Base-by-base conservation (phyloP, 1,140 invertebrate species). In the Acyrthosiphon pisum region DNA sequence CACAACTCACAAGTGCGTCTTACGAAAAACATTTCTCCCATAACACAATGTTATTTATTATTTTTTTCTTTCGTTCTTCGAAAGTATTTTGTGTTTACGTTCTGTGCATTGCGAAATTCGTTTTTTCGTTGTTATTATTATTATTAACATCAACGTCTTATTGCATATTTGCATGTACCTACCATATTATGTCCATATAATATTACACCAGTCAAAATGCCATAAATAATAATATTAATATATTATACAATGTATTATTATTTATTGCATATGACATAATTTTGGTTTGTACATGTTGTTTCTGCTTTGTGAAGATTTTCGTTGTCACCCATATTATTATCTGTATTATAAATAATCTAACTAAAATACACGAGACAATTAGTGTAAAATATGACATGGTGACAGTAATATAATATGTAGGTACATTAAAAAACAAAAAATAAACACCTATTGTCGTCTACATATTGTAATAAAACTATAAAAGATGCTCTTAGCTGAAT, bases 31-130 rank as follows among this genome's bases (percentile, higher is more conserved):
- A 56, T 53, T 89, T 56, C 50, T 22, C 35, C 35, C 50, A 20
- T 8, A 56, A 56, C 50, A 89, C 50, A 89, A 56, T 89, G 88
- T 89, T 56, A 50, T 76, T 76, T 76, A n/a, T 76, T 46, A 11
- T 9, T 53, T 35, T 37, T 41, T 22, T 20, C 20, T 11, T 35
- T 26, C 44, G n/a, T 44, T 44, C 41, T 46, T 44, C 44, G 84
- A 46, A 46, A n/a, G 20, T 88, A 56, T 56, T 56, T 53, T 35
- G 88, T 56, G 48, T 89, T 37, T 89, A 56, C 88, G 50, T 89
- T 89, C 6, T 35, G 86, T 8, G 44, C 18, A n/a, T 48, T n/a
- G 84, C 44, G 26, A 48, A 87, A 48, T 41, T 41, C 37, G 41
- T 86, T 46, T 86, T 86, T 86, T 46, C 30, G 14, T n/a, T 84